phyloP scores from a whole-genome alignment of 2,797 vertebrate species.

The Dendrocincla tyrannina region DNA sequence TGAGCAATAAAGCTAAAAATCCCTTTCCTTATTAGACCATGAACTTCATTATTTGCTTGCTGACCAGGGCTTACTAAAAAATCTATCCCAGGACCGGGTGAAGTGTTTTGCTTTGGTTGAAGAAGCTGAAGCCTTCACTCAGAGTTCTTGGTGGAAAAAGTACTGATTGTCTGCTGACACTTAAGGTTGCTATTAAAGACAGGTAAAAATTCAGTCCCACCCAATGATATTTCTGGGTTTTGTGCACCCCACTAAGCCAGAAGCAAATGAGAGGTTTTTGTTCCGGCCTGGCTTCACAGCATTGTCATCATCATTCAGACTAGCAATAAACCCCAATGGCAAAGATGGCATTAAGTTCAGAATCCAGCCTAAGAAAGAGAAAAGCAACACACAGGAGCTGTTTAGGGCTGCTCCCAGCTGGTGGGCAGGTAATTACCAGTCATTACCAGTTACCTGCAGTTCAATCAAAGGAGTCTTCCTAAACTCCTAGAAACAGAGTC shows the following conservation, averaged over 20 bases:
- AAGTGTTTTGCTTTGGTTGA: neutral
- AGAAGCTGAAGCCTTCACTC: neutral
- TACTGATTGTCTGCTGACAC: neutral
- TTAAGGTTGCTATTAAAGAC: neutral
- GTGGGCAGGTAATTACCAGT: neutral
- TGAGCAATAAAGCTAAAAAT: neutral
- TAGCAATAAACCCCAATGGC: neutral
- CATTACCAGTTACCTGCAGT: neutral
- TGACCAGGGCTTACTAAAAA: neutral
- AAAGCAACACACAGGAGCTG: neutral
- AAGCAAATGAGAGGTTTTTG: neutral
- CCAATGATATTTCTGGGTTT: neutral
- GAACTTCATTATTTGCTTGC: neutral
- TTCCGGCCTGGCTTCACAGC: neutral
- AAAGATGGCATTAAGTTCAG: neutral
- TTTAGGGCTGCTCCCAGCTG: neutral
- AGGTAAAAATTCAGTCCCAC: neutral
- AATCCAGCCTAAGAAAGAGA: neutral
- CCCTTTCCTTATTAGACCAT: neutral
- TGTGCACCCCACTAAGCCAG: neutral
- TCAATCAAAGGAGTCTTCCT: neutral
- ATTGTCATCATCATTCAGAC: rapidly evolving
- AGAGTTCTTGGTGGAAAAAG: neutral
- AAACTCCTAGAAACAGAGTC: neutral
- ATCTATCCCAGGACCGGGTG: rapidly evolving